Evolutionary conservation across 1,140 invertebrate species (phyloP), one percentile per base, ranked within the genome.

Genomic region (Stenopsyche tienmushanensis): DNA sequence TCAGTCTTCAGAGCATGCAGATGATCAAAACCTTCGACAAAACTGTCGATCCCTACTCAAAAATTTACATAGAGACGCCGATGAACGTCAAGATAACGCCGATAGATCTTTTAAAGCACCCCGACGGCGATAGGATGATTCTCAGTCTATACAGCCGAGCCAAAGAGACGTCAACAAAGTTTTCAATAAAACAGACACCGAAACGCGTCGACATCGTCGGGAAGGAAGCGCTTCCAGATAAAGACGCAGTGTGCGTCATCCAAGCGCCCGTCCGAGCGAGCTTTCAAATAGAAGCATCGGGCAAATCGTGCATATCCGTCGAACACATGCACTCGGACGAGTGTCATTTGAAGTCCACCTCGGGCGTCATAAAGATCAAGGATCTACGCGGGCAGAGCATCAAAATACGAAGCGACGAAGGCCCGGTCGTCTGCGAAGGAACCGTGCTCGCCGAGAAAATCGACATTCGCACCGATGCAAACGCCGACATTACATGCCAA

Each of bases 81-180:
- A 81, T 81, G 71, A 78, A 80, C 71, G 78, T 81, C 13, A 79
- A 77, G 55, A 74, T 81, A 17, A 73, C 73, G 44, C 79, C 80
- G 0, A 77, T 80, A 26, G 78, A 80, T 65, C 76, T 78, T 0
- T 76, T 77, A 73, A 78, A 66, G 45, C 78, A 50, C 49, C 76
- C 78, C 24, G 77, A 80, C 26, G 66, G 69, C 23, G 76, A 80
- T 64, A 78, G 76, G 62, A 62, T 81, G 23, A 78, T 75, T 59
- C 78, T 81, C 74, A 77, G 74, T 54, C 59, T 81, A 21, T 80
- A 79, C 53, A 78, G 78, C 71, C 72, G 74, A 63, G 75, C 75
- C 3, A 78, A 78, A 62, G 76, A 76, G 21, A 76, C 73, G 70
- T 77, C 79, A 73, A 78, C 80, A 55, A 77, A 80, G 65, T 67